Evolutionary conservation across 2,888 invertebrate species (phyloP).

Genomic region (Julus scanicus): DNA sequence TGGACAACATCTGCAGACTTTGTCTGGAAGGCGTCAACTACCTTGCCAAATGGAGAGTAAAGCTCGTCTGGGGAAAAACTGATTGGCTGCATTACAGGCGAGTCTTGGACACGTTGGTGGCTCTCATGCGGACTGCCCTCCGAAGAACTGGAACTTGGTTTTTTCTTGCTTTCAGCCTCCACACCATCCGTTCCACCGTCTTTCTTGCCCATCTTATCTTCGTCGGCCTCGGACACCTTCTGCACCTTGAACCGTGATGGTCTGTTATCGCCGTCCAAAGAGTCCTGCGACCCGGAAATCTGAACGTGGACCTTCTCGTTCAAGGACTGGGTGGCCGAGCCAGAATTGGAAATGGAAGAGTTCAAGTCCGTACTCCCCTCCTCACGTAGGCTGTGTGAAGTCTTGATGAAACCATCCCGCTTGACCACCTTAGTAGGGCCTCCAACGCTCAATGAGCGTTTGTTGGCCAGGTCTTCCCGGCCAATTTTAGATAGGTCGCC

Average conservation of each 20-base stretch:
- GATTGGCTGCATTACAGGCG: constrained; percentile 3
- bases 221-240: constrained; percentile 53
- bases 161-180: not conserved
- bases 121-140: not conserved
- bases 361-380: constrained; percentile 46
- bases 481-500: constrained; percentile 78
- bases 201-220: not conserved
- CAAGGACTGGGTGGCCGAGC: not conserved
- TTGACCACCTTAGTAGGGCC: constrained; percentile 47
- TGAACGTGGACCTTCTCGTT: not conserved
- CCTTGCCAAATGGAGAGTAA: not conserved
- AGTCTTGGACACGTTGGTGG: constrained; percentile 5
- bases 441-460: constrained; percentile 57
- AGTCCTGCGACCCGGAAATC: not conserved
- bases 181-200: not conserved
- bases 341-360: not conserved
- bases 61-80: constrained; percentile 51
- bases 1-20: not conserved
- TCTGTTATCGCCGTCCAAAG: constrained; percentile 34
- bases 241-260: constrained; percentile 54
- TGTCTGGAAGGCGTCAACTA: not conserved
- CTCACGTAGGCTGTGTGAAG: constrained; percentile 54
- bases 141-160: not conserved
- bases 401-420: constrained; percentile 50
- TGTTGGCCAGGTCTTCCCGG: constrained; percentile 51